These are phyloP conservation scores for Stenodema calcarata DNA, from an alignment of 2,888 invertebrate genomes.

Conservation along the genomic window DNA sequence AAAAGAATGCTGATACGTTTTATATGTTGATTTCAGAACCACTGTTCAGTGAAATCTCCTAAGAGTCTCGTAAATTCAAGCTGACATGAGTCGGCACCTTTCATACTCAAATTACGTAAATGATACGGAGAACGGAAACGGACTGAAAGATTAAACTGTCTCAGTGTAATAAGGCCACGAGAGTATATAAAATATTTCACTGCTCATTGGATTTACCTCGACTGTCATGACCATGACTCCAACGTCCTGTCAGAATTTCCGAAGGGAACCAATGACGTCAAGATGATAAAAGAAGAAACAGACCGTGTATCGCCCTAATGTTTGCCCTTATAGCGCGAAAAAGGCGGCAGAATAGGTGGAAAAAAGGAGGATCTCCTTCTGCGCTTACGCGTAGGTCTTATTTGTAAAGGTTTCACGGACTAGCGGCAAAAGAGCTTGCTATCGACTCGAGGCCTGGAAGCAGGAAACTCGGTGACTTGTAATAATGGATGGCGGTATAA, in stretches of 20 bases:
- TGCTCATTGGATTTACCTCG: no score
- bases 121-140: no score
- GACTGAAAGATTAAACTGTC: no score
- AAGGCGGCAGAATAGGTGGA: background rate
- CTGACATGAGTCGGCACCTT: no score
- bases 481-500: background rate
- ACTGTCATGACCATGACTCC: no score
- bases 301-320: background rate
- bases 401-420: constrained; percentile 14
- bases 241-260: background rate
- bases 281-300: background rate
- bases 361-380: background rate
- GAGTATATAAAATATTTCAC: no score
- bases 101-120: no score
- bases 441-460: background rate
- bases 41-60: no score
- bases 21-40: no score
- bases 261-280: background rate
- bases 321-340: background rate
- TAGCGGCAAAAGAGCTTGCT: background rate
- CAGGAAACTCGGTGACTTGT: background rate
- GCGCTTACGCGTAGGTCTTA: background rate
- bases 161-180: no score
- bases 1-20: no score
- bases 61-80: no score